These are phyloP conservation scores for Paramuricea clavata DNA, from an alignment of 92 coral and sea anemone species.

Conservation along the genomic window DNA sequence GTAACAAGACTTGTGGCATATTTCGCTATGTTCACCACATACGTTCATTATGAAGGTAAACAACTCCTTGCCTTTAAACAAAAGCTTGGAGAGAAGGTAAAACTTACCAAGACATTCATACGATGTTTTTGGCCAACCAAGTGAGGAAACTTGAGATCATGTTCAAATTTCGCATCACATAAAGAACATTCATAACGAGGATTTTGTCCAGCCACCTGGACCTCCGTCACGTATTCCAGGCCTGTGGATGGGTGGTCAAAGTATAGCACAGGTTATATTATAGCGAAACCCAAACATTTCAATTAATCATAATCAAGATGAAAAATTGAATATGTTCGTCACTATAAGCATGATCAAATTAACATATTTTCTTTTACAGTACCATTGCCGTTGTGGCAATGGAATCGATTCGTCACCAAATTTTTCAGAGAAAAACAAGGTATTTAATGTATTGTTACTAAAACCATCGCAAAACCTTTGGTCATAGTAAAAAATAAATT, in stretches of 20 bases:
- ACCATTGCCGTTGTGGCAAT: neutral
- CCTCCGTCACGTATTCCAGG: conserved; percentile 99
- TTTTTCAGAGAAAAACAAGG: neutral
- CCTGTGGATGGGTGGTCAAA: conserved; percentile 75
- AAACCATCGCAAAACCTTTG: neutral
- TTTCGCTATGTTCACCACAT: neutral
- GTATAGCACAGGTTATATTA: conserved; percentile 15
- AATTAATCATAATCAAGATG: neutral
- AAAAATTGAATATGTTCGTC: neutral
- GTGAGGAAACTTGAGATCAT: conserved; percentile 99
- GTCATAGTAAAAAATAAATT: too few species aligned
- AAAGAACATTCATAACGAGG: conserved; percentile 98
- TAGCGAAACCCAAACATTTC: neutral
- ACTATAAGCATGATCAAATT: neutral
- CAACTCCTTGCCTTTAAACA: neutral
- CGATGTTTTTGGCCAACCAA: conserved; percentile 99
- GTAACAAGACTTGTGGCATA: neutral
- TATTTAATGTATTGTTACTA: neutral
- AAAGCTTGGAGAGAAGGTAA: neutral
- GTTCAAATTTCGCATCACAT: conserved; percentile 99
- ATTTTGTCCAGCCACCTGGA: conserved; percentile 99
- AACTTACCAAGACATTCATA: conserved; percentile 99
- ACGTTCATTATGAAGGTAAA: neutral
- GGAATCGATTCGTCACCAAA: neutral
- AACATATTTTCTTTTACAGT: neutral